Evolutionary conservation across 2,797 vertebrate genomes (phyloP), one percentile per base, ranked within the genome.

Genomic region (Cuculus canorus): DNA sequence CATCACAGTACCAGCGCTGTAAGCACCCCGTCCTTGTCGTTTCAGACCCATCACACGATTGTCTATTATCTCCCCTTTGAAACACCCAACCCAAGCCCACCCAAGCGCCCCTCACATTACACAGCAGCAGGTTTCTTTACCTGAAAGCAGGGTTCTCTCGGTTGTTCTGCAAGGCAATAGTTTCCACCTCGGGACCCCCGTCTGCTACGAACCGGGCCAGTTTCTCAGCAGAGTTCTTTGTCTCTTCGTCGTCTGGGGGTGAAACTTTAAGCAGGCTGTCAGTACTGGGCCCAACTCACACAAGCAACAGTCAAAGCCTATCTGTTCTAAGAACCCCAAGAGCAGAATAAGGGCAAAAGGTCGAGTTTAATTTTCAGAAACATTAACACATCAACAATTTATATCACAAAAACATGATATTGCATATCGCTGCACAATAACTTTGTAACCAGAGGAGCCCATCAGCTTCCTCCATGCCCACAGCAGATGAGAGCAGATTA

Each of bases 181-280:
- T 98, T 98, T 99, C 99, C 96, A 99, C 98, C 96, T 99, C 99
- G 0, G 99, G 99, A 95, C 99, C 99, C 93, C 99, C 98, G 30
- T 99, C 99, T 3, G 98, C 99, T 97, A 99, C 98, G 97, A 99
- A 98, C 97, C 96, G 98, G 96, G 99, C 99, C 97, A 99, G 98
- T 96, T 98, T 99, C 98, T 99, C 98, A 50, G 98, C 99, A 94
- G 99, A 98, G 93, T 98, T 98, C 97, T 98, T 98, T 90, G 97
- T 98, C 97, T 99, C 99, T 93, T 98, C 97, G 32, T 99, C 99
- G 98, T 99, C 99, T 99, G 99, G 98, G 99, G 99, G 98, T 98
- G 98, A 99, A 99, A 99, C 99, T 99, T 99, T 99, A 99, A 99
- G 99, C 98, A 99, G 98, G 98, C 99, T 99, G 98, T 99, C 98